Evolutionary conservation across 2,888 invertebrate species (phyloP).

Genomic region (Zelleria hepariella): DNA sequence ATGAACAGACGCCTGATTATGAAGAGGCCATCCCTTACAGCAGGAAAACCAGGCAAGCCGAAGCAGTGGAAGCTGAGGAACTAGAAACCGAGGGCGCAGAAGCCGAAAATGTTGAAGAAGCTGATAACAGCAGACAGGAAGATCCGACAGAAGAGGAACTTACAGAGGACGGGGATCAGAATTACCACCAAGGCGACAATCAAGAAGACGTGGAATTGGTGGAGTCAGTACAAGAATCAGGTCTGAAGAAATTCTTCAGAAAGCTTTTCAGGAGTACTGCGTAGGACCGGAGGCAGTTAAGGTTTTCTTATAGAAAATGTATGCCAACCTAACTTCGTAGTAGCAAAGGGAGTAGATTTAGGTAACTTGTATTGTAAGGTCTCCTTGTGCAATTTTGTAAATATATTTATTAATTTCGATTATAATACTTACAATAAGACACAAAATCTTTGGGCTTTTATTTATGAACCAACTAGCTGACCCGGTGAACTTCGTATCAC

Average conservation of each 20-base stretch:
- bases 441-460: no score
- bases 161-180: conserved; percentile 2
- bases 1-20: no score
- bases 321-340: not conserved
- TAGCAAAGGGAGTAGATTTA: not conserved
- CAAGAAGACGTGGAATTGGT: conserved; percentile 8
- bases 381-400: conserved; percentile 70
- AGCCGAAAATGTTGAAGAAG: no score
- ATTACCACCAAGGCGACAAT: conserved; percentile 2
- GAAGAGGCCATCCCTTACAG: not conserved
- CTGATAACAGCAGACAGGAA: conserved; percentile 4
- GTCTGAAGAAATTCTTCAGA: conserved; percentile 27
- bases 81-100: no score
- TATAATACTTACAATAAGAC: not conserved
- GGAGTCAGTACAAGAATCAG: conserved; percentile 5
- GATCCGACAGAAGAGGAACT: conserved; percentile 5
- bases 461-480: no score
- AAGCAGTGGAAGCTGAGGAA: not conserved
- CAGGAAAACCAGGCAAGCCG: not conserved
- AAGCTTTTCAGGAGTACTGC: conserved; percentile 31
- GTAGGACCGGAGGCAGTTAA: no score
- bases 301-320: no score
- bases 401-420: conserved; percentile 23
- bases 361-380: conserved; percentile 24
- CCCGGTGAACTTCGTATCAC: no score